Base-by-base conservation (phyloP, 2,888 invertebrate genomes). In the Leptopilina myrica region DNA sequence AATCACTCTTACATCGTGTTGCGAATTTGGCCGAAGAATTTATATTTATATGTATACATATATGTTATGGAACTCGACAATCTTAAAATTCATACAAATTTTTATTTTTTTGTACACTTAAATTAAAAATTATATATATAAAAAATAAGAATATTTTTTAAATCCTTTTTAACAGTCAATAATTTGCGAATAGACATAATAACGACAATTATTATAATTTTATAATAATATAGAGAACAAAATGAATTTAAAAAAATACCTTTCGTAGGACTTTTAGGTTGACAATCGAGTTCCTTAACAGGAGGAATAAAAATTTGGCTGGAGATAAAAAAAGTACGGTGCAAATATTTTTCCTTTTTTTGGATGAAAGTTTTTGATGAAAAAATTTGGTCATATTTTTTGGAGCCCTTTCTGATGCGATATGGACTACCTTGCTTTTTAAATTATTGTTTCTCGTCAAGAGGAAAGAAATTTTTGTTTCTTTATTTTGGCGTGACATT, bases 1-100 rank as follows among this genome's bases (percentile, higher is more conserved):
- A 11, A 78, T 78, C 76, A 78, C 53, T 78, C 75, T 46, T 67
- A 69, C 69, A 67, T 67, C 46, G 15, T 66, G n/a, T 46, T 66
- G 43, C 43, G 20, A 46, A 69, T 53, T 46, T 66, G 14, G 20
- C 15, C 69, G 69, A 69, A 69, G 69, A 53, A 53, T 53, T 20
- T 69, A 56, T 46, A 20, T 20, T 20, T 20, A 20, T 20, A 20
- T 20, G 20, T 20, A 20, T 20, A 20, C 1, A 3, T 33, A 33
- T 4, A 49, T 20, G 73, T 73, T 73, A 56, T 9, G 73, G 73
- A 73, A 73, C 73, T 73, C 56, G 73, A 73, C 73, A 43, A 43
- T 43, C 43, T 33, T 33, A 4, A 33, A 33, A 33, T 2, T 33
- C 3, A 4, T 33, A 33, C 33, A 33, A 33, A 33, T 33, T 33